Conservation (phyloP, 2,113 vertebrate species). For the Campylorhamphus procurvoides region DNA sequence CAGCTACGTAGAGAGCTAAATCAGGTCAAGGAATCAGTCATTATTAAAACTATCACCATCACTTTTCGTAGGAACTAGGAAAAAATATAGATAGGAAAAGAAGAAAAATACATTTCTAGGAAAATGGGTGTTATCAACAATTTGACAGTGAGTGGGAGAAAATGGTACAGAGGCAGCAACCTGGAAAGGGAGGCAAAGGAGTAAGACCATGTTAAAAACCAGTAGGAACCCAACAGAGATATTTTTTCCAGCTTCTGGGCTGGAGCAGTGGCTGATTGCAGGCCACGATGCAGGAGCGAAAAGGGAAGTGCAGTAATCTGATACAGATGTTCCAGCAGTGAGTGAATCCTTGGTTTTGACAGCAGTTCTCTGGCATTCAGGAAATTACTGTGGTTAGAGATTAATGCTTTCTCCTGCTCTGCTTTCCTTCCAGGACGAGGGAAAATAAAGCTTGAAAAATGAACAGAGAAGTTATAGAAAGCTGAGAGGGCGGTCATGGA, state of each 20-base stretch:
- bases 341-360: slow-evolving; percentile 44
- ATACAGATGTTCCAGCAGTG: slow-evolving; percentile 10
- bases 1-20: background rate
- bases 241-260: slow-evolving; percentile 14
- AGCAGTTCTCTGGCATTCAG: slow-evolving; percentile 44
- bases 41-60: slow-evolving; percentile 13
- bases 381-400: slow-evolving; percentile 54
- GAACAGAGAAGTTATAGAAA: background rate
- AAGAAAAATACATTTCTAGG: background rate
- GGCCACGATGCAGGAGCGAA: background rate
- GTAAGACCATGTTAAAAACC: background rate
- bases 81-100: background rate
- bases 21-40: background rate
- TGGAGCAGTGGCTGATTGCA: background rate
- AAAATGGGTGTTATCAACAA: background rate
- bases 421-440: background rate
- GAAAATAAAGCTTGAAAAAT: background rate
- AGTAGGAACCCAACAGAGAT: background rate
- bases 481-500: background rate
- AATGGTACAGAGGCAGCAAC: background rate
- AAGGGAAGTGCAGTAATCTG: slow-evolving; percentile 41
- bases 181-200: background rate
- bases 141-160: background rate
- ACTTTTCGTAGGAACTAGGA: slow-evolving; percentile 11
- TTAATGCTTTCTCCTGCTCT: slow-evolving; percentile 6